phyloP scores from a whole-genome alignment of 2,888 invertebrate genomes.

The Galerucella nymphaeae region DNA sequence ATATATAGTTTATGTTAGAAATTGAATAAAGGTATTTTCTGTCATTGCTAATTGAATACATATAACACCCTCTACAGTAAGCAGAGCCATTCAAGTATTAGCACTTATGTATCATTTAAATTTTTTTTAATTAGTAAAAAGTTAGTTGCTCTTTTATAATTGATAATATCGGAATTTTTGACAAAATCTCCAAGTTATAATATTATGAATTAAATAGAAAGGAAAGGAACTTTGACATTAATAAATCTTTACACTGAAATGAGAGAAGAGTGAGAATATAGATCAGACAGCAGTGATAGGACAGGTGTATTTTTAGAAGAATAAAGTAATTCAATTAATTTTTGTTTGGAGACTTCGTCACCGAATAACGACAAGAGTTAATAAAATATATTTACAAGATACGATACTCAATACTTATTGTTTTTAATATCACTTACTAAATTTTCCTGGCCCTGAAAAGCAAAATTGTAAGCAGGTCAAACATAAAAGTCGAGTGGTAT shows the following conservation, averaged over 20 bases:
- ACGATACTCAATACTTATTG: slow-evolving; percentile 34
- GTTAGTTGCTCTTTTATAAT: neutral
- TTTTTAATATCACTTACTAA: slow-evolving; percentile 70
- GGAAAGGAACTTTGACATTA: neutral
- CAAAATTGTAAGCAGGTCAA: slow-evolving; percentile 62
- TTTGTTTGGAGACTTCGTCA: slow-evolving; percentile 18
- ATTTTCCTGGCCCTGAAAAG: slow-evolving; percentile 74
- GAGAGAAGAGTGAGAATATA: neutral
- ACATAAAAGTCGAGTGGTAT: slow-evolving; percentile 57
- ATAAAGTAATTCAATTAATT: no score
- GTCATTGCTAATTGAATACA: neutral
- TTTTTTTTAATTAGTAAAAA: neutral
- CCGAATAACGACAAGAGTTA: slow-evolving; percentile 9
- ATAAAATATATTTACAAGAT: slow-evolving; percentile 16
- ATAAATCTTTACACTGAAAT: neutral
- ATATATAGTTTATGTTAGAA: neutral
- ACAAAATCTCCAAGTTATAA: neutral
- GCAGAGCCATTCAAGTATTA: slow-evolving; percentile 1
- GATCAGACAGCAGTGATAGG: no score
- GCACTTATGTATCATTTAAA: neutral
- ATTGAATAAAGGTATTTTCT: neutral
- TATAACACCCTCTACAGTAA: neutral
- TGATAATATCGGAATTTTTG: neutral
- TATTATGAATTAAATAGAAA: neutral
- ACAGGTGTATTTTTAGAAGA: no score